These are phyloP conservation scores for Takifugu flavidus DNA, from an alignment of 2,113 vertebrate species.

Conservation along the genomic window DNA sequence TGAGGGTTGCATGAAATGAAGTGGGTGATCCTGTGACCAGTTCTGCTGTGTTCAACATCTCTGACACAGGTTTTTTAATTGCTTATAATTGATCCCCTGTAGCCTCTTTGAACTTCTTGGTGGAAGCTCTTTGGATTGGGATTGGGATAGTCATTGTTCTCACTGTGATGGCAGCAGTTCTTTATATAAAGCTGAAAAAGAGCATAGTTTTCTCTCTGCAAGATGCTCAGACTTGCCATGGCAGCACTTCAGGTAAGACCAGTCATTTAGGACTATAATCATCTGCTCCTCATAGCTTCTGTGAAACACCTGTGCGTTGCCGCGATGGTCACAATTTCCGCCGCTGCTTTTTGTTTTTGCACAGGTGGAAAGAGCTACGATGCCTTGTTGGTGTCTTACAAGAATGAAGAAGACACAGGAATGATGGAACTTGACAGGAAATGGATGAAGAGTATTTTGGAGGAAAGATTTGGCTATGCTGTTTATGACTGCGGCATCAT, in stretches of 20 bases:
- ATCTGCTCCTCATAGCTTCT: too few relatives aligned
- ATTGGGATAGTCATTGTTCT: constrained; percentile 6
- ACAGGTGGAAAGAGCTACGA: constrained; percentile 69
- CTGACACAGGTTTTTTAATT: neutral
- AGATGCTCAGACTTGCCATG: constrained; percentile 34
- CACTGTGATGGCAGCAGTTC: constrained; percentile 2
- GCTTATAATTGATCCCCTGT: constrained; percentile 1
- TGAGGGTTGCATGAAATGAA: neutral
- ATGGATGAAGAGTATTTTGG: constrained; percentile 45
- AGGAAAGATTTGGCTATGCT: constrained; percentile 59
- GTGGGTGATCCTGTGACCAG: neutral
- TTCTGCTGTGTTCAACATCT: neutral
- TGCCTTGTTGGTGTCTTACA: constrained; percentile 62
- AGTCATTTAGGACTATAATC: too few relatives aligned
- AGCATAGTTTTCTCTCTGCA: constrained; percentile 51
- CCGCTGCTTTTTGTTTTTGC: constrained; percentile 4
- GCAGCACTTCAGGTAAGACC: constrained; percentile 41
- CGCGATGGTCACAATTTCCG: neutral
- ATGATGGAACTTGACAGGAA: constrained; percentile 39
- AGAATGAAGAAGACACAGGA: constrained; percentile 28
- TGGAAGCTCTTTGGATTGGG: neutral
- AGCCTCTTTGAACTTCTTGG: constrained; percentile 11
- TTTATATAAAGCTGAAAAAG: constrained; percentile 52
- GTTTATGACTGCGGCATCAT: constrained; percentile 63
- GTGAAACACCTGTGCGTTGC: too few relatives aligned